phyloP scores from a whole-genome alignment of 2,797 vertebrate species.

The Danio albolineatus region DNA sequence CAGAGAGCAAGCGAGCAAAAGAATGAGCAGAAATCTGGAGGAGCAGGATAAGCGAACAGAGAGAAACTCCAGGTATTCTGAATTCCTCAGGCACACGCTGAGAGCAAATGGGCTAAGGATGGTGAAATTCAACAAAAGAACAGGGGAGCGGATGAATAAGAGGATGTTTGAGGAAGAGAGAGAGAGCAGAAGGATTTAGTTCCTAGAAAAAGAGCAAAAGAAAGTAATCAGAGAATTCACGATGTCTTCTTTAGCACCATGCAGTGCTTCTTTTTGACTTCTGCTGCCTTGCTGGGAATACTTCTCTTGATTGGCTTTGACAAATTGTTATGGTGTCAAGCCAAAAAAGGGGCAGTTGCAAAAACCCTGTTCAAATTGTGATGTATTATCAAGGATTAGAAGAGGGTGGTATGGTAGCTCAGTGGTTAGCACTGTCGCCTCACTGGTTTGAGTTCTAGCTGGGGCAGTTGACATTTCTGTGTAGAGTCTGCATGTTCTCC shows the following conservation, averaged over 20 bases:
- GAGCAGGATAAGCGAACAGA: slow-evolving; percentile 22
- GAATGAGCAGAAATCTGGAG: slow-evolving; percentile 3
- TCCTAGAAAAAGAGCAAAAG: slow-evolving; percentile 8
- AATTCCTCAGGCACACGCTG: background rate
- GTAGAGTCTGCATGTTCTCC: too few relatives aligned
- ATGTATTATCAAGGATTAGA: background rate
- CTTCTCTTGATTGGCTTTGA: slow-evolving; percentile 16
- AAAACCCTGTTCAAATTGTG: background rate
- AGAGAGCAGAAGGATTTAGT: background rate
- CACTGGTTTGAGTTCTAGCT: too few relatives aligned
- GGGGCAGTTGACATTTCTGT: too few relatives aligned
- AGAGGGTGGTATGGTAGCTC: too few relatives aligned
- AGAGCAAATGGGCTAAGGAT: slow-evolving; percentile 15
- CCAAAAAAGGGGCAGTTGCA: background rate
- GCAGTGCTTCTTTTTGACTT: slow-evolving; percentile 2
- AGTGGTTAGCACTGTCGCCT: too few relatives aligned
- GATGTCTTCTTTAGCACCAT: slow-evolving; percentile 9
- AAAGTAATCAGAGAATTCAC: slow-evolving; percentile 41
- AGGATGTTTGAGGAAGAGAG: slow-evolving; percentile 21
- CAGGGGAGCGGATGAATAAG: slow-evolving; percentile 1
- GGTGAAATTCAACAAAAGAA: slow-evolving; percentile 40
- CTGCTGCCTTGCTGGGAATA: slow-evolving; percentile 1
- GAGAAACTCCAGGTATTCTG: slow-evolving; percentile 17
- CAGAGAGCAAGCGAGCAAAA: background rate
- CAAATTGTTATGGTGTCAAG: slow-evolving; percentile 10